These are phyloP conservation scores for Scaptomyza reducta DNA, from an alignment of 2,888 invertebrate genomes.

Conservation along the genomic window DNA sequence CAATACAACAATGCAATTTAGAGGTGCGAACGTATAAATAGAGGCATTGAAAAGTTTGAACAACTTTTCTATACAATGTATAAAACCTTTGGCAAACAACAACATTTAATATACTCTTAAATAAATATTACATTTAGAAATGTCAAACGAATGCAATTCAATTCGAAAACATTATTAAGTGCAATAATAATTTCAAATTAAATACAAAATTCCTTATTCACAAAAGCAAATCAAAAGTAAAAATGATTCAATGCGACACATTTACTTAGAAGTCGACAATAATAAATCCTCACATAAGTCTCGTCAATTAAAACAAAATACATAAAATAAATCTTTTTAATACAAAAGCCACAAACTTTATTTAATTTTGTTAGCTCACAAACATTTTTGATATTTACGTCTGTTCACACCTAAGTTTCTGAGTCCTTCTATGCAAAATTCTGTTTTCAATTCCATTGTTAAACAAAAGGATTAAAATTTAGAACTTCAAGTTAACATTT, in stretches of 20 bases:
- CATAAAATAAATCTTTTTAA: neutral
- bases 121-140: neutral
- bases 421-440: slow-evolving; percentile 3
- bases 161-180: neutral
- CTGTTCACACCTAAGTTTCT: neutral
- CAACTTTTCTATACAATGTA: neutral
- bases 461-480: slow-evolving; percentile 33
- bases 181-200: no score
- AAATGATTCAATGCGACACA: neutral
- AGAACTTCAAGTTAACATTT: slow-evolving; percentile 20
- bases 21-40: neutral
- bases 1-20: neutral
- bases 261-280: neutral
- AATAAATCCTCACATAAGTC: neutral
- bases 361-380: neutral
- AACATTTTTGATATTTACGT: neutral
- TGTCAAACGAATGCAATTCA: neutral
- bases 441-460: slow-evolving; percentile 34
- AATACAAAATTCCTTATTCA: neutral
- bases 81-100: neutral
- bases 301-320: neutral
- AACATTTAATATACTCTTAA: neutral
- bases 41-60: neutral
- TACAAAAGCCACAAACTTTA: neutral
- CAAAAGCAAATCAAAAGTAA: neutral